Evolutionary conservation across 2,888 invertebrate genomes (phyloP).

Genomic region (Cynaeus angustus): DNA sequence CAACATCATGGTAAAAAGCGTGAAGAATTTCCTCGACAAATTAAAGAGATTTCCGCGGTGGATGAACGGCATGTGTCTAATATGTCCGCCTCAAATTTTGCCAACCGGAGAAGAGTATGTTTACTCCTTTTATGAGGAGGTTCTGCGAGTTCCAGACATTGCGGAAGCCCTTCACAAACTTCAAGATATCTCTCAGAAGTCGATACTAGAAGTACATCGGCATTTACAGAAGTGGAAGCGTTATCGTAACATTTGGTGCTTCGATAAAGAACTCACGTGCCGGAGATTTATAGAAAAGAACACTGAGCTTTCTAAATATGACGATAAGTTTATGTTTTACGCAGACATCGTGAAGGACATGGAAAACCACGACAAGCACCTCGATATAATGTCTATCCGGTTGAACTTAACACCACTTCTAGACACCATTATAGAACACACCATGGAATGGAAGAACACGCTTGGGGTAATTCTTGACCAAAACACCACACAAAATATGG

Average conservation of each 20-base stretch:
- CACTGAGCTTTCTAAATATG: constrained; percentile 80
- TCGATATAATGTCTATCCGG: constrained; percentile 81
- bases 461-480: constrained; percentile 81
- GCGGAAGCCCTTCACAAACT: constrained; percentile 79
- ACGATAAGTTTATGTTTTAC: constrained; percentile 90
- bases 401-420: constrained; percentile 84
- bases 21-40: constrained; percentile 85
- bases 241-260: constrained; percentile 84
- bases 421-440: constrained; percentile 81
- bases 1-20: constrained; percentile 82
- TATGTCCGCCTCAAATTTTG: constrained; percentile 79
- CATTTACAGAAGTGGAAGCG: constrained; percentile 81
- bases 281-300: constrained; percentile 83
- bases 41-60: constrained; percentile 87
- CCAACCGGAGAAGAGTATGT: constrained; percentile 75
- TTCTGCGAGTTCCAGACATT: constrained; percentile 81
- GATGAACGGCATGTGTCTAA: constrained; percentile 88
- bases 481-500: constrained; percentile 81
- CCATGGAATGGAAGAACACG: constrained; percentile 85
- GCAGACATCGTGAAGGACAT: constrained; percentile 78
- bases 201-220: constrained; percentile 78
- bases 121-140: constrained; percentile 88
- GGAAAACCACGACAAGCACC: constrained; percentile 73
- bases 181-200: constrained; percentile 79
- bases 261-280: constrained; percentile 82